Evolutionary conservation across 2,888 invertebrate species (phyloP), one percentile per base, ranked within the genome.

Genomic region (Myopa tessellatipennis): DNA sequence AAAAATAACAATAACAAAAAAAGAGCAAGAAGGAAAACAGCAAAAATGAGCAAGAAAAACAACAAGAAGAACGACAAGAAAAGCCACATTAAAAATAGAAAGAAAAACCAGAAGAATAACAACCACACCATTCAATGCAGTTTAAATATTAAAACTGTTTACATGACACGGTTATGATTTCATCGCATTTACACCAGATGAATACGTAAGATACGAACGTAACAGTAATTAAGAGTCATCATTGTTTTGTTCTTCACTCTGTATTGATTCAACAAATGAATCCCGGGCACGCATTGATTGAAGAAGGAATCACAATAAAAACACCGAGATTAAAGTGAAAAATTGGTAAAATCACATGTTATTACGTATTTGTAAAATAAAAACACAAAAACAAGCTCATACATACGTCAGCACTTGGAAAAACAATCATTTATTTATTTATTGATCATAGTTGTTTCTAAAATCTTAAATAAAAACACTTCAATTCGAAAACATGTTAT

Each of bases 391-490:
- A 55, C 55, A 55, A 55, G 10, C 16, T n/a, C 14, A 14, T 55
- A 4, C 55, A 1, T 55, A 55, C 55, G 55, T 55, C 55, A 55
- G 16, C 55, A n/a, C 55, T 55, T 55, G 1, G 55, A 55, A 55
- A 55, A 55, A 55, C 55, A n/a, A 55, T 55, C 14, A 55, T 16
- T 55, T 55, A 55, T n/a, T 55, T 55, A 55, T 16, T 55, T 5
- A 55, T 55, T 55, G 10, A 45, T 45, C 45, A 45, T 45, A 45
- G 45, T 45, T 2, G 6, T 10, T 45, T 45, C 18, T 34, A 34
- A 70, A 69, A 50, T 34, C 40, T 36, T 58, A 26, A 61, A 61
- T 61, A 45, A 73, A 50, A 61, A 45, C 73, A 73, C 45, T 73
- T 61, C 45, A 5, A 63, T 18, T 61, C 6, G 14, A 55, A 55